Base-by-base conservation (phyloP, 1,140 invertebrate species). In the Lepidostoma basale region DNA sequence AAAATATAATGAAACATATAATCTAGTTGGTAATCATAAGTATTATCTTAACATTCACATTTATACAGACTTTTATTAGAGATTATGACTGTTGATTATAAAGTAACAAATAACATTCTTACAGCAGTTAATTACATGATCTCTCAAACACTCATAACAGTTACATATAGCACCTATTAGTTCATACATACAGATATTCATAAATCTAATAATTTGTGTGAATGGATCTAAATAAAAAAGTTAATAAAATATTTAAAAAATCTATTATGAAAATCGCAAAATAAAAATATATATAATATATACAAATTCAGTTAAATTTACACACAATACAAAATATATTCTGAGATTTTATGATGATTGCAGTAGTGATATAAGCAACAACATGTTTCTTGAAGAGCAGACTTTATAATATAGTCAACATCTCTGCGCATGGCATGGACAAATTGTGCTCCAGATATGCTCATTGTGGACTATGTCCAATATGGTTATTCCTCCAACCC, bases 1-100 rank as follows among this genome's bases (percentile, higher is more conserved):
- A n/a, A n/a, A n/a, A n/a, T n/a, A n/a, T n/a, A n/a, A n/a, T n/a
- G 12, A 36, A 33, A 14, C 18, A 6, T 56, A 12, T 20, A 33
- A 33, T 18, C 28, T 56, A 36, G 36, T 36, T 56, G 52, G 30
- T 56, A 56, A 56, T 20, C 23, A 12, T 22, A 22, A 22, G 16
- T 54, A 33, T 10, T 56, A 36, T 56, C 26, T 33, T 56, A 56
- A 56, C 28, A 33, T 33, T 56, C 52, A 56, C 26, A 36, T 56
- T 56, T 56, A 56, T 18, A 56, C 10, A 36, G 28, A 56, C 52
- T 56, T 56, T n/a, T 39, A 36, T 56, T 36, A 56, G 52, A 56
- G 30, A 56, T 56, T 56, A 56, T 56, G 52, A 56, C 52, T 56
- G 52, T 56, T 56, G 18, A 20, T 56, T 56, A 56, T 33, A 56